Base-by-base conservation (phyloP, 2,888 invertebrate species). In the Phyllotreta cruciferae region DNA sequence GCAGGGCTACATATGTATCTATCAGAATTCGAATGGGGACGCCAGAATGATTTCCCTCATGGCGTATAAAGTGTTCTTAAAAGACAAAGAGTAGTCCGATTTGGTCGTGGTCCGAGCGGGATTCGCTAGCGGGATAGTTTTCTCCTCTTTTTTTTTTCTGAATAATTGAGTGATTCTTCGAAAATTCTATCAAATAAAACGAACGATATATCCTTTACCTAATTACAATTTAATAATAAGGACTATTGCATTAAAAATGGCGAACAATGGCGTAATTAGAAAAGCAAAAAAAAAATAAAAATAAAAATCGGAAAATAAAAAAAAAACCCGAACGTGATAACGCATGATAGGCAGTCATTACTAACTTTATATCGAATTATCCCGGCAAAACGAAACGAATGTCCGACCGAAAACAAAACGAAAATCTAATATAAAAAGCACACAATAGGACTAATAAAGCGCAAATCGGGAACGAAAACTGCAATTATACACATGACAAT, bases 11-110 rank as follows among this genome's bases (percentile, higher is more conserved):
- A 63, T 63, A 60, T 77, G 72, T 73, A 78, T 79, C 78, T 78
- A 78, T 79, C 78, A 77, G 77, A 77, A 77, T 76, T 78, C 78
- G 79, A 79, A 79, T 75, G 78, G 55, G 63, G 55, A 64, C 57
- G 64, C 62, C 62, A 49, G 78, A 80, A 83, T 83, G 84, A 84
- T 84, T 84, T 84, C 83, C 84, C 84, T 79, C 74, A 80, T 82
- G 83, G 82, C 83, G 82, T 83, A 83, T 84, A 84, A 84, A 84
- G 80, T 77, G 77, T 73, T 78, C 76, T 77, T 58, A 58, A 77
- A 77, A 78, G 78, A 78, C 76, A 77, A 77, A 50, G 62, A 58
- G 42, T 38, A 42, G 63, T 56, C 66, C 66, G 63, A 66, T 66
- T 55, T 13, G 44, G 35, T 52, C 14, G n/a, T 10, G 35, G 52